Evolutionary conservation across 23 tunicate species (phyloP).

Genomic region (Ascidia mentula): DNA sequence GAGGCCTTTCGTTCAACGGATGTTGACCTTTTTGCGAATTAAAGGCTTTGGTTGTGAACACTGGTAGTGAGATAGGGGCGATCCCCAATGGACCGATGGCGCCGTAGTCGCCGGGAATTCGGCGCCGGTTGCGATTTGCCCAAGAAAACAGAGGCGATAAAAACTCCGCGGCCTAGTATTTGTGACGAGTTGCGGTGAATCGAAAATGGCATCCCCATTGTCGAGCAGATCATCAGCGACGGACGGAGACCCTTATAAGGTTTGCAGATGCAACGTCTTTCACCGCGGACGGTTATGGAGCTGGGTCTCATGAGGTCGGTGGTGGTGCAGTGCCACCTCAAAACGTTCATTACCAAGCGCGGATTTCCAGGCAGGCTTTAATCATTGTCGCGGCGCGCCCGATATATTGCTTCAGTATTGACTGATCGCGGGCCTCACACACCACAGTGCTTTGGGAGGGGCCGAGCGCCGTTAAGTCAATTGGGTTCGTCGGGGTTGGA

Average conservation of each 20-base stretch:
- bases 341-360: background rate
- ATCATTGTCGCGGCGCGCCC: background rate
- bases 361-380: constrained; percentile 1
- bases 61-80: background rate
- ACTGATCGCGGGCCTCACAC: background rate
- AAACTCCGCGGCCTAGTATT: no score
- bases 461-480: background rate
- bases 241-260: background rate
- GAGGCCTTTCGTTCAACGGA: background rate
- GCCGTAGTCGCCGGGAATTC: constrained; percentile 10
- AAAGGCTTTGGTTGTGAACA: constrained; percentile 8
- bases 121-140: constrained; percentile 7
- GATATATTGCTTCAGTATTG: background rate
- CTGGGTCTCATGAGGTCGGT: no score
- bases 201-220: no score
- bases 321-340: constrained; percentile 2
- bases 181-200: no score
- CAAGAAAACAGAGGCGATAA: constrained; percentile 5
- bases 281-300: no score
- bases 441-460: background rate
- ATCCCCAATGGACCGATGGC: background rate
- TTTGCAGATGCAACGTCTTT: background rate
- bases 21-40: constrained; percentile 7
- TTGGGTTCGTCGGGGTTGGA: background rate
- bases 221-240: no score